These are phyloP conservation scores for Diarsia brunnea DNA, from an alignment of 2,888 invertebrate species.

Conservation along the genomic window DNA sequence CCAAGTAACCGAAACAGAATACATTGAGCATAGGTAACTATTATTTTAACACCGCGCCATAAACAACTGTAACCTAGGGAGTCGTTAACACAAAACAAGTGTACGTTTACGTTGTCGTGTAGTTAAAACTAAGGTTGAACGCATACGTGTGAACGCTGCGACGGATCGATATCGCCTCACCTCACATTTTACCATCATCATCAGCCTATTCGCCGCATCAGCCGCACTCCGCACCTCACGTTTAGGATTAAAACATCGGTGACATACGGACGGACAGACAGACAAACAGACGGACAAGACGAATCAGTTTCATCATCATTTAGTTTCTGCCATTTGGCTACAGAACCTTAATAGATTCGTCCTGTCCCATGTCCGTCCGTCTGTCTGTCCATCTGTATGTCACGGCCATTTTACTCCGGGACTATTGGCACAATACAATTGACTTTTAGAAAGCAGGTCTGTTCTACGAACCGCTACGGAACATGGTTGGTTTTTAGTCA, in stretches of 20 bases:
- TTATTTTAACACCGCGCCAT: slow-evolving; percentile 40
- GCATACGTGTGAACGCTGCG: not conserved
- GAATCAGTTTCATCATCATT: too few species aligned
- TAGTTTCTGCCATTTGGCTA: too few species aligned
- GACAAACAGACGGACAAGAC: too few species aligned
- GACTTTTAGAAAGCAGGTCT: not conserved
- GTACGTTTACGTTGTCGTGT: slow-evolving; percentile 43
- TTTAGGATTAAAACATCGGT: not conserved
- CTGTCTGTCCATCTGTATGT: not conserved
- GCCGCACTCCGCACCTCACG: not conserved
- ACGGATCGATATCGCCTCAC: not conserved
- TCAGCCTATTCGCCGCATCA: too few species aligned
- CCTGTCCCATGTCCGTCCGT: not conserved
- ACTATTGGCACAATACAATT: not conserved
- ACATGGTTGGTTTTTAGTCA: too few species aligned
- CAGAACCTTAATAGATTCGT: not conserved
- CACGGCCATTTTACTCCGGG: not conserved
- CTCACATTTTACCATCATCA: too few species aligned
- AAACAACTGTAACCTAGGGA: slow-evolving; percentile 39
- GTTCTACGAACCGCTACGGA: too few species aligned
- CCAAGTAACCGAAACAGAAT: slow-evolving; percentile 27
- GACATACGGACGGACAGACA: too few species aligned
- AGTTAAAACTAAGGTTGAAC: slow-evolving; percentile 40
- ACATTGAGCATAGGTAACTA: slow-evolving; percentile 36
- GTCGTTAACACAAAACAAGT: slow-evolving; percentile 42